A percentile compares a stretch with the other conserved stretches of the same genome.
phyloP scores from a whole-genome alignment of 2,113 vertebrate genomes.

The Albula goreensis region DNA sequence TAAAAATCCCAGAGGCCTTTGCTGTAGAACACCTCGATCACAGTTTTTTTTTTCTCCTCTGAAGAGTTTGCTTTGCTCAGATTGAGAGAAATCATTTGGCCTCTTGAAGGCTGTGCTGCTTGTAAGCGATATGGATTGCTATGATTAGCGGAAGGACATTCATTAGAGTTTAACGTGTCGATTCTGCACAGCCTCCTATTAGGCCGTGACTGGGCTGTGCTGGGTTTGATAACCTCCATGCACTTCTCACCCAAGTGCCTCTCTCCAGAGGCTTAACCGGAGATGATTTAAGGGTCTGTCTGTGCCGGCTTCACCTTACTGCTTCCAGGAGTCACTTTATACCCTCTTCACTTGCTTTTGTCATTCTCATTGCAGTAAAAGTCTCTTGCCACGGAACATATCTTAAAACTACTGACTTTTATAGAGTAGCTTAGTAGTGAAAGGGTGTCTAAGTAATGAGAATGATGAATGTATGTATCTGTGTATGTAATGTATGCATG shows the following conservation, averaged over 20 bases:
- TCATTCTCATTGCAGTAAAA: too few species aligned
- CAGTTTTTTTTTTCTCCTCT: background rate
- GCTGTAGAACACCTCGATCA: background rate
- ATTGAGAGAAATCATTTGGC: background rate
- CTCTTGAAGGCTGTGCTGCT: background rate
- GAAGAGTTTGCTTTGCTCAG: background rate
- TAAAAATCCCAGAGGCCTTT: slow-evolving; percentile 2
- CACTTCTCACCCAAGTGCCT: background rate
- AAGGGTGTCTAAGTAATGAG: too few species aligned
- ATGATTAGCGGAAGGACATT: background rate
- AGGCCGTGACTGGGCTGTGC: background rate
- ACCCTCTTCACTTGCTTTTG: too few species aligned
- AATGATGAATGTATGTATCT: too few species aligned
- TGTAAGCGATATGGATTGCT: slow-evolving; percentile 16
- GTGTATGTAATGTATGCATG: too few species aligned
- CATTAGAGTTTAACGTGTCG: background rate
- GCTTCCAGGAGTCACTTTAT: background rate
- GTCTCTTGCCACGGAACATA: too few species aligned
- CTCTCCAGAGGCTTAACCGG: slow-evolving; percentile 12
- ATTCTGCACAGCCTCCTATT: background rate
- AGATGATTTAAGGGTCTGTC: slow-evolving; percentile 4
- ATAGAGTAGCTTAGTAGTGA: too few species aligned
- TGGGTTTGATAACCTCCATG: slow-evolving; percentile 4
- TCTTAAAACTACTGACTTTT: too few species aligned
- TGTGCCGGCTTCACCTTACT: background rate